phyloP scores from a whole-genome alignment of 2,888 invertebrate genomes.

The Hypercompe scribonia region DNA sequence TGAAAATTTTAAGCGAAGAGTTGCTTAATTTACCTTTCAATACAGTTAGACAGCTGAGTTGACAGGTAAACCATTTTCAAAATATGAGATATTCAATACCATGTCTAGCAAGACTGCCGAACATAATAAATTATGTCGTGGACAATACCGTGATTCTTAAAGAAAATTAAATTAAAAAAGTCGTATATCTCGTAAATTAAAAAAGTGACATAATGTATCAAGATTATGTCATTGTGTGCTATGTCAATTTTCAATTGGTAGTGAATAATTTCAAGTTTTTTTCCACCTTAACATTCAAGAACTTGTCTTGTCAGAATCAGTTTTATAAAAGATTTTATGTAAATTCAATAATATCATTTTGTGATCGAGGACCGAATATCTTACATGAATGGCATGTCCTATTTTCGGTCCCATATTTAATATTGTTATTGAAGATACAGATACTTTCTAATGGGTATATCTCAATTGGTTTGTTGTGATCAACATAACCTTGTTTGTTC shows the following conservation, averaged over 20 bases:
- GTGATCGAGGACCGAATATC: background rate
- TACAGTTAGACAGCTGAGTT: conserved; percentile 28
- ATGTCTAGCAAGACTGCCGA: background rate
- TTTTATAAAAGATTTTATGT: background rate
- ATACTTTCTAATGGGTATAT: background rate
- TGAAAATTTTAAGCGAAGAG: background rate
- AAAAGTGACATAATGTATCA: background rate
- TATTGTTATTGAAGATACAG: background rate
- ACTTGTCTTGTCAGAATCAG: background rate
- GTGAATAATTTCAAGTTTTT: background rate
- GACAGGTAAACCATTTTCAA: background rate
- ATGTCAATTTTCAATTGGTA: background rate
- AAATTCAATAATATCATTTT: background rate
- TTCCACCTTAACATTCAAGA: background rate
- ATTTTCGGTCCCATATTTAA: background rate
- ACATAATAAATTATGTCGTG: background rate
- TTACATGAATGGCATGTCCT: background rate
- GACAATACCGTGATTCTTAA: background rate
- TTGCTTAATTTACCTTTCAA: background rate
- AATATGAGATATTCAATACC: background rate
- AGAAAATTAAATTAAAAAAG: too few species aligned
- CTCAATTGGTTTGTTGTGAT: background rate
- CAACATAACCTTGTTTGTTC: background rate
- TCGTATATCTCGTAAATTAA: background rate
- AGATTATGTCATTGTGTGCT: background rate